phyloP scores from a whole-genome alignment of 2,888 invertebrate species.

The Peribatodes rhomboidaria region DNA sequence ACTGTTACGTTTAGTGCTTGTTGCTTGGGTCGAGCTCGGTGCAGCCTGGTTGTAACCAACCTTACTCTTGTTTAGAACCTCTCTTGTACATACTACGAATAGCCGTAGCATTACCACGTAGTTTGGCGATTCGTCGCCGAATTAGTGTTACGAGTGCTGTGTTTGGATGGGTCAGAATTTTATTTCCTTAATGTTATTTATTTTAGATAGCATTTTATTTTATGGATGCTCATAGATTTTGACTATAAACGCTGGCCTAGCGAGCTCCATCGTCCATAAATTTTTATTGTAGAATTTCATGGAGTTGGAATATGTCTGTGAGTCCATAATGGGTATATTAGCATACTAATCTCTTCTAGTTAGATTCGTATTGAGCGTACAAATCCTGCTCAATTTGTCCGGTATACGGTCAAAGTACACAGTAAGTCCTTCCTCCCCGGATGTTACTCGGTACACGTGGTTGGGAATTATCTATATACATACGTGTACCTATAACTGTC shows the following conservation, averaged over 20 bases:
- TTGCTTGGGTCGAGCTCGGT: constrained; percentile 71
- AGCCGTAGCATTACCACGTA: constrained; percentile 73
- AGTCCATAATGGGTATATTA: constrained; percentile 74
- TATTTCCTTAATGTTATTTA: constrained; percentile 61
- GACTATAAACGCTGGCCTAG: constrained; percentile 78
- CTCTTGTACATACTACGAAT: constrained; percentile 46
- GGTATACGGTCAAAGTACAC: constrained; percentile 49
- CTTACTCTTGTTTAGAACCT: constrained; percentile 64
- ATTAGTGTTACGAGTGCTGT: constrained; percentile 74
- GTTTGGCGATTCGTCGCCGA: constrained; percentile 65
- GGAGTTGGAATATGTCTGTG: constrained; percentile 69
- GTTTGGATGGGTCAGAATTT: constrained; percentile 85
- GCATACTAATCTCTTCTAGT: constrained; percentile 84
- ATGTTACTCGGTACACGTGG: constrained; percentile 37
- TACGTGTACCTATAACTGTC: background rate
- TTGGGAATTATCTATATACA: background rate
- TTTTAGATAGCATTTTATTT: constrained; percentile 73
- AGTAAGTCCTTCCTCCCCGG: constrained; percentile 76
- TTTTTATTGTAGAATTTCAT: constrained; percentile 78
- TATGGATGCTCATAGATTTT: constrained; percentile 78
- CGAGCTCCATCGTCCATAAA: constrained; percentile 79
- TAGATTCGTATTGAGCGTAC: constrained; percentile 71
- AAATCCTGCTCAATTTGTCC: constrained; percentile 67
- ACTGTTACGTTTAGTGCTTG: constrained; percentile 81
- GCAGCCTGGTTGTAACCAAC: constrained; percentile 49